Base-by-base conservation (phyloP, 2,113 vertebrate genomes). In the Nibea albiflora region DNA sequence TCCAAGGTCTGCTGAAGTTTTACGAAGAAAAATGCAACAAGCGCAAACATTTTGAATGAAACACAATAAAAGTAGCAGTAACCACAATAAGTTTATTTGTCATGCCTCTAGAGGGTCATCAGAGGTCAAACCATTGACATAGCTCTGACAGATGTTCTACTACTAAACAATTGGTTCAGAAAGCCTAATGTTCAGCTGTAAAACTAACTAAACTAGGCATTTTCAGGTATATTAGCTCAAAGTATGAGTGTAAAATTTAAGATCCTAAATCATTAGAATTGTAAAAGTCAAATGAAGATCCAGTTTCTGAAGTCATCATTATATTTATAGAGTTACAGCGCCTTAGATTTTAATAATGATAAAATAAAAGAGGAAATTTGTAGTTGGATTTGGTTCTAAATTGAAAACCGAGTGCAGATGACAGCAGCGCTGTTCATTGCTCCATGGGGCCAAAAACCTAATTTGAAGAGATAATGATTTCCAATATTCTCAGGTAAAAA, bases 241-340 rank as follows among this genome's bases (percentile, higher is more conserved):
- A 68, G 5, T 54, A 19, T 68, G 47, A n/a, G 46, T 53, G 70
- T 35, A 74, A 17, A 52, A 61, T 67, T 15, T 60, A 46, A 31
- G 17, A 67, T 11, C 16, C 10, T 16, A 12, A 60, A 46, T 19
- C 15, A 53, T 31, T 28, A 2, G 6, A 52, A 49, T 39, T 58
- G 22, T 60, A 53, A 22, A 77, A 70, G 14, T 57, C 52, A 31
- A 58, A 19, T 19, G n/a, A 17, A 22, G 28, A 19, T 42, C 67
- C 54, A 52, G 35, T 53, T 28, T 58, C 6, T 56, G 15, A 50
- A 44, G n/a, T 52, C 10, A 52, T 16, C 12, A 28, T 57, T 16
- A 42, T 63, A n/a, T 28, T 26, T 9, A 50, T 3, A 20, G 8
- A 60, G 22, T 54, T 47, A 15, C 3, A 68, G 8, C 39, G 42